Conservation (phyloP, 2,113 vertebrate species). For the Cebus imitator region DNA sequence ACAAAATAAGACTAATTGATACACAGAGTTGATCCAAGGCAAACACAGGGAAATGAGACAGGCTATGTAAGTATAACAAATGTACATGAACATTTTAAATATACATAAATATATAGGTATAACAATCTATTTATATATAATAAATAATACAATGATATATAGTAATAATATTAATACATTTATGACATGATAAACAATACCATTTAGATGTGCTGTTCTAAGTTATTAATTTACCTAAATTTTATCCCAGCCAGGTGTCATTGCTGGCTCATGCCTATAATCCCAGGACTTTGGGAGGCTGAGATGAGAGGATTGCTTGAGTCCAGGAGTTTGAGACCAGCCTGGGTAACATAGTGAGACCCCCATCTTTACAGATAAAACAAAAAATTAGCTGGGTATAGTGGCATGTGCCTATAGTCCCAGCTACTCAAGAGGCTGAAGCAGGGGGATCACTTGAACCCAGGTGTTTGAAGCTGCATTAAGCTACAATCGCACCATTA, state of each 20-base stretch:
- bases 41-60: not conserved
- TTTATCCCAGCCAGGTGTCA: not conserved
- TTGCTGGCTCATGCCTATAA: no score
- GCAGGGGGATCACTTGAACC: no score
- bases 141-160: not conserved
- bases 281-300: no score
- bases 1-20: not conserved
- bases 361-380: no score
- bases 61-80: not conserved
- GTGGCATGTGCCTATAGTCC: no score
- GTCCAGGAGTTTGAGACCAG: no score
- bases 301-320: no score
- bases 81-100: not conserved
- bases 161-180: not conserved
- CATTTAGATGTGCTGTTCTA: not conserved
- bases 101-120: not conserved
- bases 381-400: no score
- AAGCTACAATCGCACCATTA: no score
- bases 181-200: not conserved
- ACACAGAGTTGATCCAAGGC: not conserved
- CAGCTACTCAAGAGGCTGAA: no score
- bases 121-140: not conserved
- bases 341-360: no score
- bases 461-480: no score
- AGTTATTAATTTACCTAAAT: not conserved